These are phyloP conservation scores for Gavia stellata DNA, from an alignment of 2,113 vertebrate species.

Conservation along the genomic window DNA sequence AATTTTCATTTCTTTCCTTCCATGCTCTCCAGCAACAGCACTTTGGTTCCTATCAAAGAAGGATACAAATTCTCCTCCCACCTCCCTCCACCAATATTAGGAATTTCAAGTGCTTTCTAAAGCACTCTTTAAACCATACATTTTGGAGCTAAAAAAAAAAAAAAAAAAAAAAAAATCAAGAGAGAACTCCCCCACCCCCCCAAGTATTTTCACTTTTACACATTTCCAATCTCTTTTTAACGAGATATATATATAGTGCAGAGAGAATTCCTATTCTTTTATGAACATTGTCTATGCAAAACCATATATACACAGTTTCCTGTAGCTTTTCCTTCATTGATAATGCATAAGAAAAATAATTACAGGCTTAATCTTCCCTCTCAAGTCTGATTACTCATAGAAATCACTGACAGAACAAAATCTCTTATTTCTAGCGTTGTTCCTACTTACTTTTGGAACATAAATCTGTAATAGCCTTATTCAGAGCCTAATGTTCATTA, in stretches of 20 bases:
- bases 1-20: conserved; percentile 14
- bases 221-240: background rate
- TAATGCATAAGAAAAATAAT: background rate
- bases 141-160: background rate
- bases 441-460: background rate
- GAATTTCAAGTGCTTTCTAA: background rate
- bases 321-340: background rate
- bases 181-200: background rate
- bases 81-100: background rate
- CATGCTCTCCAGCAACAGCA: background rate
- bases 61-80: background rate
- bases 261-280: background rate
- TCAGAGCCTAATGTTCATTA: background rate
- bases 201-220: background rate
- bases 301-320: background rate
- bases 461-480: background rate
- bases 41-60: background rate
- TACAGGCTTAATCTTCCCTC: background rate
- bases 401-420: background rate
- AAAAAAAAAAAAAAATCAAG: too few relatives aligned
- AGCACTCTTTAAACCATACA: background rate
- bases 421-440: background rate
- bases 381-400: background rate
- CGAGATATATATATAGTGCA: background rate
- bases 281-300: background rate